These are phyloP conservation scores for Halcyon malimbica DNA, from an alignment of 2,113 vertebrate genomes.

Conservation along the genomic window DNA sequence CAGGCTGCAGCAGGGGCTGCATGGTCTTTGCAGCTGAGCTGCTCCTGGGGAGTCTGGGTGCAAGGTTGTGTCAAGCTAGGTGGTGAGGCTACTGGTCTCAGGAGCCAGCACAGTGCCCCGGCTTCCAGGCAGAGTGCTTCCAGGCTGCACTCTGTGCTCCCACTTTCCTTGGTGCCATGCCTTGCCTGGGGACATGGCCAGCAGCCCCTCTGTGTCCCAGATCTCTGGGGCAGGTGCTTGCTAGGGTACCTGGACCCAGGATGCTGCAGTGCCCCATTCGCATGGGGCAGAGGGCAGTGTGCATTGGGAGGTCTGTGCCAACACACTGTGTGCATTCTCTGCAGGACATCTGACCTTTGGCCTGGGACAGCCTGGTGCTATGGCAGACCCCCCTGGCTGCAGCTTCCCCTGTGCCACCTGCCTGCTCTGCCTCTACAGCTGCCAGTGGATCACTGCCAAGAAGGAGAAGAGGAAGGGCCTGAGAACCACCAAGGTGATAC, in stretches of 20 bases:
- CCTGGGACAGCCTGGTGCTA: background rate
- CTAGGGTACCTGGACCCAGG: background rate
- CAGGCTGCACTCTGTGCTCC: background rate
- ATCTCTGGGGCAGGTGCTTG: background rate
- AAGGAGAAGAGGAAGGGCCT: conserved; percentile 51
- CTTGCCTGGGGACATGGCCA: background rate
- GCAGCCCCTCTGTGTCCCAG: background rate
- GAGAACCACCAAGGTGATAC: conserved; percentile 72
- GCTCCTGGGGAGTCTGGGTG: background rate
- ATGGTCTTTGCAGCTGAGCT: background rate
- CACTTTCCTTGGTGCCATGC: background rate
- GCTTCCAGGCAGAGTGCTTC: background rate
- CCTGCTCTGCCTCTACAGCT: conserved; percentile 77
- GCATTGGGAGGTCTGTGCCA: background rate
- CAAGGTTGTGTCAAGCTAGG: background rate
- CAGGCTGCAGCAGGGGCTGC: rapidly evolving
- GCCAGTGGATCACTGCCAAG: conserved; percentile 66
- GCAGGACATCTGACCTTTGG: background rate
- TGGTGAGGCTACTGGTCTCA: background rate
- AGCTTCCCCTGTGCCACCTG: conserved; percentile 58
- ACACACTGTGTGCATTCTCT: background rate
- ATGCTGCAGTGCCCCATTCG: background rate
- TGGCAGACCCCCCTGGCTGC: conserved; percentile 50
- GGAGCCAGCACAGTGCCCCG: background rate
- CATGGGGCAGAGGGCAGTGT: rapidly evolving